These are phyloP conservation scores for Chlorops oryzae DNA, from an alignment of 1,140 invertebrate species.

Conservation along the genomic window DNA sequence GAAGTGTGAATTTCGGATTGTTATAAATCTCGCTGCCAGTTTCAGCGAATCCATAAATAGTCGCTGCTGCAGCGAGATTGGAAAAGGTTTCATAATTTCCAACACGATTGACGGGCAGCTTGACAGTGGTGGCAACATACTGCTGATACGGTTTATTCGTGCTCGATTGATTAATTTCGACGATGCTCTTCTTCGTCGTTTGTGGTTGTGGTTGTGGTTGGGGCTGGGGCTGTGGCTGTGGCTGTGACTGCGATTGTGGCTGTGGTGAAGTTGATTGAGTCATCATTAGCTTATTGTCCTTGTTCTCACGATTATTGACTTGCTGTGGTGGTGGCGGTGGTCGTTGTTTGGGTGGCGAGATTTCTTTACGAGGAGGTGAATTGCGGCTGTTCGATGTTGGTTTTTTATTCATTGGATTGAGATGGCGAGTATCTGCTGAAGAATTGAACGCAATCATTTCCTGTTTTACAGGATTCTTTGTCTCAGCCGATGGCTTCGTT, in stretches of 20 bases:
- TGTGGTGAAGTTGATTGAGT: constrained; percentile 21
- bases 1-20: constrained; percentile 44
- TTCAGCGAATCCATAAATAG: constrained; percentile 41
- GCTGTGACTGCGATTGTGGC: background rate
- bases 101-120: constrained; percentile 13
- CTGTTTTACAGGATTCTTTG: no score
- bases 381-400: no score
- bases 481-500: background rate
- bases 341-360: constrained; percentile 33
- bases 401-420: no score
- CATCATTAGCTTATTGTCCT: no score
- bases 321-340: constrained; percentile 31
- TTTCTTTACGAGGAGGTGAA: constrained; percentile 20
- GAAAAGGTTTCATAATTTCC: constrained; percentile 25
- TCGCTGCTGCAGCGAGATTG: constrained; percentile 30
- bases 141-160: no score
- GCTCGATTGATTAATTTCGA: constrained; percentile 1
- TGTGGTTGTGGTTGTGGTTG: constrained; percentile 27
- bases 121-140: constrained; percentile 7
- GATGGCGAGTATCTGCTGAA: no score
- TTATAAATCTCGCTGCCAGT: constrained; percentile 45
- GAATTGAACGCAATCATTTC: no score
- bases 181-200: constrained; percentile 2
- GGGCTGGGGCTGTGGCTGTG: constrained; percentile 2
- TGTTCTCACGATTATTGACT: no score